These are phyloP conservation scores for Hypanus sabinus DNA, from an alignment of 2,113 vertebrate species.

Conservation along the genomic window DNA sequence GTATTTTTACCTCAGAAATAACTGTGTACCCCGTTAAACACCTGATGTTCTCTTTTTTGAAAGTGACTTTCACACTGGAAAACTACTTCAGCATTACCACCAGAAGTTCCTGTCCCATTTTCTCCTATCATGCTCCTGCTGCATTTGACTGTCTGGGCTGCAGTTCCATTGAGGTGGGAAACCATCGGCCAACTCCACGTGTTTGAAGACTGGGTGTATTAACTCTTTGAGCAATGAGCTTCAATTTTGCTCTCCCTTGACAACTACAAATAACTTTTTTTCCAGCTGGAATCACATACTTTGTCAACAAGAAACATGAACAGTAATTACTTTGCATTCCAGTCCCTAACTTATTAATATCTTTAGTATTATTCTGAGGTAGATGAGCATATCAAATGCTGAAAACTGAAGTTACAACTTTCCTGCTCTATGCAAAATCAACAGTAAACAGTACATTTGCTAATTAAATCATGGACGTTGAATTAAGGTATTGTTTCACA, in stretches of 20 bases:
- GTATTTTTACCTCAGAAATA: conserved; percentile 7
- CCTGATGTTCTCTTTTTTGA: too few relatives aligned
- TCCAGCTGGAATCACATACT: neutral
- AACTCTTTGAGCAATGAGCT: neutral
- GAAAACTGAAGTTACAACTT: neutral
- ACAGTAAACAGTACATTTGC: neutral
- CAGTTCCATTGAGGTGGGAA: neutral
- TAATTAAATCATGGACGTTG: neutral
- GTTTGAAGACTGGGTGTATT: neutral
- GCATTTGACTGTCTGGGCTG: neutral
- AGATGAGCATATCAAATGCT: neutral
- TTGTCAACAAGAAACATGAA: neutral
- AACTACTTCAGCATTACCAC: neutral
- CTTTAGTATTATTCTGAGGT: neutral
- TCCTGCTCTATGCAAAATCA: neutral
- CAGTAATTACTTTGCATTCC: neutral
- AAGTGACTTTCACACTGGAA: neutral
- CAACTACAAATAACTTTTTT: neutral
- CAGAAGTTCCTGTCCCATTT: neutral
- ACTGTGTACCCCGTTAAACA: neutral
- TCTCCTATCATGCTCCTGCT: neutral
- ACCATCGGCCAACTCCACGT: neutral
- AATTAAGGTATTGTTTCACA: neutral
- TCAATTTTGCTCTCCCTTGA: neutral
- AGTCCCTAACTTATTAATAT: neutral